These are phyloP conservation scores for Dasysyrphus albostriatus DNA, from an alignment of 2,888 invertebrate genomes.

Conservation along the genomic window DNA sequence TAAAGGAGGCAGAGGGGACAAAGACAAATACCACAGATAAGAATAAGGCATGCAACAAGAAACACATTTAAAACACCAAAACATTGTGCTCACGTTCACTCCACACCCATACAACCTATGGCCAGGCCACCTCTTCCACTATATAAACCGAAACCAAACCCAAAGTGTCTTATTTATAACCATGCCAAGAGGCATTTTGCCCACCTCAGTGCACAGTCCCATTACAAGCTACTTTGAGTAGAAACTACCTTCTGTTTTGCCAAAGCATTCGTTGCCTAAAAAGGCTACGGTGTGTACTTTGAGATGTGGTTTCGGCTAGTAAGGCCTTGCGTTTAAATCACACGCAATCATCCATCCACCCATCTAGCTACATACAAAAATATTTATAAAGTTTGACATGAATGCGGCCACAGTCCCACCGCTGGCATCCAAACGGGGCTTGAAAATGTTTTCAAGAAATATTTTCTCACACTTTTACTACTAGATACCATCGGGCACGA, in stretches of 20 bases:
- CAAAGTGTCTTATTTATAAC: conserved; percentile 42
- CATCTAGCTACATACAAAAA: conserved; percentile 24
- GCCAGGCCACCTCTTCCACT: not conserved
- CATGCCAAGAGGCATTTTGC: conserved; percentile 53
- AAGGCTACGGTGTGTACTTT: conserved; percentile 2
- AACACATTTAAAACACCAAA: conserved; percentile 9
- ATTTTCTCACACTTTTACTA: conserved; percentile 61
- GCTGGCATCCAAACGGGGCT: conserved; percentile 11
- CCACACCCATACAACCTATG: conserved; percentile 31
- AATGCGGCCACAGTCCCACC: conserved; percentile 22
- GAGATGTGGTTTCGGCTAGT: conserved; percentile 16
- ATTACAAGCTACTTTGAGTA: conserved; percentile 44
- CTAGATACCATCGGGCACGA: conserved; percentile 3
- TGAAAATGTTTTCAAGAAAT: conserved; percentile 50
- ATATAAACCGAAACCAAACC: conserved; percentile 35
- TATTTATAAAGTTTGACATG: conserved; percentile 48
- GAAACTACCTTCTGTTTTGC: conserved; percentile 48
- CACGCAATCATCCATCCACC: conserved; percentile 53
- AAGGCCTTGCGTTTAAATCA: conserved; percentile 39
- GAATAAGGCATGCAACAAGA: conserved; percentile 39
- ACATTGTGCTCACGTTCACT: conserved; percentile 23
- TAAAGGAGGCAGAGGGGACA: not conserved
- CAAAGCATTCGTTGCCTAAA: conserved; percentile 4
- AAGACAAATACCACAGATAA: conserved; percentile 34
- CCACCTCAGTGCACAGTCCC: conserved; percentile 16